Evolutionary conservation across 1,140 invertebrate genomes (phyloP).

Genomic region (Diploscapter pachys): DNA sequence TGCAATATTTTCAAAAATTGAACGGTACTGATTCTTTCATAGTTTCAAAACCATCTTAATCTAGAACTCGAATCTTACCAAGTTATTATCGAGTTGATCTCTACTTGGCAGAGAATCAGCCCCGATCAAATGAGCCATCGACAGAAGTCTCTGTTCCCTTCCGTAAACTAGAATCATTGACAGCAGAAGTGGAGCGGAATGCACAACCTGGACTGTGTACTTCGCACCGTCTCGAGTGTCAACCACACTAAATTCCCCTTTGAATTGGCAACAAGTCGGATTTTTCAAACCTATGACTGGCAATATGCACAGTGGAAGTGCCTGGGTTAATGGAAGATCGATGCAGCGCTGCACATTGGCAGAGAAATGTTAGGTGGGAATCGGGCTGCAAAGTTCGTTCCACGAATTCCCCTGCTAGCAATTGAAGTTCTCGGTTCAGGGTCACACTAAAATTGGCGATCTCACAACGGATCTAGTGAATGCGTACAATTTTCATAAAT

Average conservation of each 20-base stretch:
- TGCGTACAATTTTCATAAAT: too few species aligned
- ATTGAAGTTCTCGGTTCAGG: constrained; percentile 39
- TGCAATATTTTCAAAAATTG: too few species aligned
- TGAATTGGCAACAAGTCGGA: background rate
- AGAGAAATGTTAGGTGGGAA: constrained; percentile 31
- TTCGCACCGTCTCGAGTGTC: constrained; percentile 38
- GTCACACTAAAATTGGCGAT: constrained; percentile 30
- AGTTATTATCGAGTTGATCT: constrained; percentile 41
- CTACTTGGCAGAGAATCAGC: constrained; percentile 36
- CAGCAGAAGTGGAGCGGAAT: constrained; percentile 38
- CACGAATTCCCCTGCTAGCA: constrained; percentile 38
- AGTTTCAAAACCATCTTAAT: background rate
- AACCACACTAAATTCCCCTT: constrained; percentile 20
- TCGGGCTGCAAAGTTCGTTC: constrained; percentile 24
- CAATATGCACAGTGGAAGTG: constrained; percentile 32
- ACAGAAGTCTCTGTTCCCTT: constrained; percentile 36
- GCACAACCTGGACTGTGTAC: constrained; percentile 41
- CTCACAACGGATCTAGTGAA: background rate
- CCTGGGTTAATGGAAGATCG: constrained; percentile 22
- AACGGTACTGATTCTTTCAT: background rate
- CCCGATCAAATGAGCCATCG: constrained; percentile 44
- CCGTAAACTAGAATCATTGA: constrained; percentile 44
- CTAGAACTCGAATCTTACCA: constrained; percentile 21
- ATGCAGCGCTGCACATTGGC: constrained; percentile 37
- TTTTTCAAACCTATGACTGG: constrained; percentile 31